A percentile compares a stretch with the other conserved stretches of the same genome.
phyloP scores from a whole-genome alignment of 2,113 vertebrate genomes.

The Vireo altiloquus region DNA sequence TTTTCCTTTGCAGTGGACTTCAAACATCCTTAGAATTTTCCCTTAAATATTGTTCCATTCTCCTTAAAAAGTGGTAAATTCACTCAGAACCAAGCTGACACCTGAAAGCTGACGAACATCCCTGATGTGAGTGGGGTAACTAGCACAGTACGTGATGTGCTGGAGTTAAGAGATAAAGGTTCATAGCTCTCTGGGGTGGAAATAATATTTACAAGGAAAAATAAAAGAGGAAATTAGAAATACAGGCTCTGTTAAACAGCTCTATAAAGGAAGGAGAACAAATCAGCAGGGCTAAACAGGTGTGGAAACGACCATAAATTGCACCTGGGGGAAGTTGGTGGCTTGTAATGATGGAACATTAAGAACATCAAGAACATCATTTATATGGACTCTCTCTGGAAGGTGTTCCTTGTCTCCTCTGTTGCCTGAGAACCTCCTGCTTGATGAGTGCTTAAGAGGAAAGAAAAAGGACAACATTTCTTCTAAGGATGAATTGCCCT shows the following conservation, averaged over 20 bases:
- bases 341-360: not conserved
- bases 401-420: not conserved
- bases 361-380: not conserved
- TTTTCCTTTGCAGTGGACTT: not conserved
- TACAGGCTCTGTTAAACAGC: not conserved
- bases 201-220: conserved; percentile 7
- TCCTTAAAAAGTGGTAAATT: not conserved
- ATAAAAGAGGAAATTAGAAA: not conserved
- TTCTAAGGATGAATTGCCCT: not conserved
- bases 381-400: not conserved
- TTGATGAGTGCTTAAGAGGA: not conserved
- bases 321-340: not conserved
- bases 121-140: not conserved
- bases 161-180: not conserved
- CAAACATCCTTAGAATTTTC: not conserved
- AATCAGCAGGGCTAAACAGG: not conserved
- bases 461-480: not conserved
- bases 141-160: not conserved
- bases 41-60: not conserved
- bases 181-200: not conserved
- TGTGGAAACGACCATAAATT: not conserved
- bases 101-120: not conserved
- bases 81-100: not conserved
- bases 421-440: not conserved
- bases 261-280: not conserved